phyloP scores from a whole-genome alignment of 1,140 invertebrate genomes.

The Chymomyza costata region DNA sequence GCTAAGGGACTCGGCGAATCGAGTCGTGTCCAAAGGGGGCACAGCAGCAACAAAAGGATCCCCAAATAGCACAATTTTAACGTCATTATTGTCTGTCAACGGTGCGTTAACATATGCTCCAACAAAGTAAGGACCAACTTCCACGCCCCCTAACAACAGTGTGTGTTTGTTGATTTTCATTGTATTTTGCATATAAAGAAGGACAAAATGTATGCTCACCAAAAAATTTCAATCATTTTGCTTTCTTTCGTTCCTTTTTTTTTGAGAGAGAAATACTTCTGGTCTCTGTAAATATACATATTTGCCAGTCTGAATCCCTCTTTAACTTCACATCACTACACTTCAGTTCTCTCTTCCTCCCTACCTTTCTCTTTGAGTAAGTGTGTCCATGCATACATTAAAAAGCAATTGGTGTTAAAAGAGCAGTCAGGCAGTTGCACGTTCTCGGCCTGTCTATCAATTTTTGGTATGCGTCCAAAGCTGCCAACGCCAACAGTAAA shows the following conservation, averaged over 20 bases:
- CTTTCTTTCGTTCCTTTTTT: slow-evolving; percentile 28
- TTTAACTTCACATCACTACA: background rate
- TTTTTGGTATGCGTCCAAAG: slow-evolving; percentile 13
- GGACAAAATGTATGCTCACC: slow-evolving; percentile 67
- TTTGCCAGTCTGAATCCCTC: background rate
- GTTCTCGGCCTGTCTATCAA: slow-evolving; percentile 49
- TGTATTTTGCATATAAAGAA: slow-evolving; percentile 69
- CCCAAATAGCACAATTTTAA: slow-evolving; percentile 54
- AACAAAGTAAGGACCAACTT: slow-evolving; percentile 5
- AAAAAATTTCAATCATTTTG: slow-evolving; percentile 71
- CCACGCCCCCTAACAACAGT: slow-evolving; percentile 1
- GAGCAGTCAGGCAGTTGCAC: slow-evolving; percentile 63
- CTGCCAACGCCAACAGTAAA: slow-evolving; percentile 13
- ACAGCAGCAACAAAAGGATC: slow-evolving; percentile 8
- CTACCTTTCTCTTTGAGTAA: background rate
- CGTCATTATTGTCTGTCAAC: slow-evolving; percentile 73
- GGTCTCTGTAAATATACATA: slow-evolving; percentile 32
- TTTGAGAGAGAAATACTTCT: background rate
- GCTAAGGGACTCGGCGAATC: too few relatives aligned
- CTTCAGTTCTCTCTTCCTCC: background rate
- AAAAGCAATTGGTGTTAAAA: slow-evolving; percentile 73
- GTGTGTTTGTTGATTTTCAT: slow-evolving; percentile 16
- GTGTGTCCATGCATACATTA: slow-evolving; percentile 57
- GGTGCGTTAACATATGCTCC: slow-evolving; percentile 59
- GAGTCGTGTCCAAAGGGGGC: too few relatives aligned